These are phyloP conservation scores for Scrobipalpa costella DNA, from an alignment of 2,888 invertebrate genomes.

Conservation along the genomic window DNA sequence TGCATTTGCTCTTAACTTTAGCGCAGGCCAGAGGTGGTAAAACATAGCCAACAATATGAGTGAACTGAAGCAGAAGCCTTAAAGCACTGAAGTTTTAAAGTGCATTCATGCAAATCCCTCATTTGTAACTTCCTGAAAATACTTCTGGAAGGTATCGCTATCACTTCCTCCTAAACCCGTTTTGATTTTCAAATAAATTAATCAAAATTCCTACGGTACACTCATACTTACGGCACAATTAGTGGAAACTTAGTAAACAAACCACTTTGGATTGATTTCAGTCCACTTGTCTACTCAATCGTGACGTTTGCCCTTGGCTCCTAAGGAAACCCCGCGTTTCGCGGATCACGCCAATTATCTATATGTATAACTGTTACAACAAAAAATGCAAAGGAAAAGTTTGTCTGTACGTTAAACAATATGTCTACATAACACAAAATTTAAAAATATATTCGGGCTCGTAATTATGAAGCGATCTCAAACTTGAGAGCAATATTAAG, in stretches of 20 bases:
- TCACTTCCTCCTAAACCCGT: background rate
- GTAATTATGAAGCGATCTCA: too few relatives aligned
- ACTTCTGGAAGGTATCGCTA: background rate
- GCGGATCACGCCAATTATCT: slow-evolving; percentile 36
- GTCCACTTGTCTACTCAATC: slow-evolving; percentile 44
- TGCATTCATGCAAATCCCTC: too few relatives aligned
- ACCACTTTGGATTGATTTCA: slow-evolving; percentile 23
- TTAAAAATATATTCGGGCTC: too few relatives aligned
- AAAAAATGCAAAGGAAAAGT: background rate
- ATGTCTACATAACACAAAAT: too few relatives aligned
- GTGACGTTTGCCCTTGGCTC: slow-evolving; percentile 47
- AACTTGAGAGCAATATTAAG: too few relatives aligned
- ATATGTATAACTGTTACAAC: background rate
- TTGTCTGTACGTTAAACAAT: background rate
- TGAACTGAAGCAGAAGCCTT: too few relatives aligned
- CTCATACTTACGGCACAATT: slow-evolving; percentile 7
- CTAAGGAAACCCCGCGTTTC: slow-evolving; percentile 50
- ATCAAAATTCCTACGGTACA: slow-evolving; percentile 2
- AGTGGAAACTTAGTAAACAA: slow-evolving; percentile 11
- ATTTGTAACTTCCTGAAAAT: background rate
- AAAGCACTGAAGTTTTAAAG: too few relatives aligned
- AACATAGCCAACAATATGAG: too few relatives aligned
- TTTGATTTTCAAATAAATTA: background rate
- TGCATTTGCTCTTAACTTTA: too few relatives aligned
- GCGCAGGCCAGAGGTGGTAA: too few relatives aligned